Conservation (phyloP, 2,113 vertebrate species). For the Clarias batrachus region DNA sequence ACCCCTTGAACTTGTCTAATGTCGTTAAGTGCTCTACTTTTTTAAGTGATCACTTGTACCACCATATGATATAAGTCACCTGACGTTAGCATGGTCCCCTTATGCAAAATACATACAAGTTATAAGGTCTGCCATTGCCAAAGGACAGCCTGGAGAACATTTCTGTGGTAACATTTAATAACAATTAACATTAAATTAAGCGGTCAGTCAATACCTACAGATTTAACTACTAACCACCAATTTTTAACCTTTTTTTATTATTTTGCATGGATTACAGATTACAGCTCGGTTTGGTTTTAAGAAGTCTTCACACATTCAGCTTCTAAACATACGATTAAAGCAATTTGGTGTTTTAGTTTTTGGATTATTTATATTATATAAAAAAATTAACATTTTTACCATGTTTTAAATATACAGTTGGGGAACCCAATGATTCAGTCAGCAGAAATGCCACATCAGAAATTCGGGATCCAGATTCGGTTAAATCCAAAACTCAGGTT, state of each 20-base stretch:
- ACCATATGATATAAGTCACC: no score
- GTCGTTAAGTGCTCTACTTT: no score
- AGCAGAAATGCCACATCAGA: neutral
- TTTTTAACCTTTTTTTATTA: no score
- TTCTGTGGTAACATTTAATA: no score
- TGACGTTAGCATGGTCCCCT: no score
- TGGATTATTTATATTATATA: neutral
- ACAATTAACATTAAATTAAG: no score
- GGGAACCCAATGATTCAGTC: neutral
- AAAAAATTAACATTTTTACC: neutral
- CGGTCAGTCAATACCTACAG: neutral
- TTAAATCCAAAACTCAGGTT: neutral
- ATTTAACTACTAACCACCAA: neutral
- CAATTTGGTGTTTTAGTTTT: neutral
- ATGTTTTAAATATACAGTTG: neutral
- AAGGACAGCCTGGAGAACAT: no score
- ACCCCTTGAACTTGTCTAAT: no score
- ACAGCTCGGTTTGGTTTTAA: neutral
- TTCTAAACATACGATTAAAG: neutral
- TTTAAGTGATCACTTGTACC: no score
- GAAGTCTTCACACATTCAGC: neutral
- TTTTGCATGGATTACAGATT: neutral
- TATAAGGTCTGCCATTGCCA: no score
- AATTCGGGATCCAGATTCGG: neutral
- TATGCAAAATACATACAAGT: no score